phyloP scores from a whole-genome alignment of 2,888 invertebrate species.

The Aricia artaxerxes region DNA sequence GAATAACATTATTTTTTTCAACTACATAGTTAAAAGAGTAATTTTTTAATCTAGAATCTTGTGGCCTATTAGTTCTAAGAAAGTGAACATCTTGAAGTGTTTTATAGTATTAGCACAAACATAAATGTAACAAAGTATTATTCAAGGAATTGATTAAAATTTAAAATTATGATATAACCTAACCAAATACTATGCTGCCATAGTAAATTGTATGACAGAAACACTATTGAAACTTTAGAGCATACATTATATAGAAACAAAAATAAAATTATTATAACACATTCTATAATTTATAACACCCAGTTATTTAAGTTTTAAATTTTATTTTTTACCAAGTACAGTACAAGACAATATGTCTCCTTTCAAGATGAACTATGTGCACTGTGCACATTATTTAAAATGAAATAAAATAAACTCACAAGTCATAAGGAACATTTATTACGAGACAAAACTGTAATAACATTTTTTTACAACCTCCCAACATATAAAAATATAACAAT shows the following conservation, averaged over 20 bases:
- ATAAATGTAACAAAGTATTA: background rate
- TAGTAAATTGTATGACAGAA: background rate
- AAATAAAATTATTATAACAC: background rate
- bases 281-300: background rate
- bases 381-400: background rate
- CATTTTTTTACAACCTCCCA: background rate
- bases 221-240: background rate
- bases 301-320: too few relatives aligned
- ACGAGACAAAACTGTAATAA: background rate
- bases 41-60: background rate
- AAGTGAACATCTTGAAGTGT: background rate
- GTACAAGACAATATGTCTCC: background rate
- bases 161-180: background rate
- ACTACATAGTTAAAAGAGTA: background rate
- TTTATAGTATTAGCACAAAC: background rate
- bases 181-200: background rate
- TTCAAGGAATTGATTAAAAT: background rate
- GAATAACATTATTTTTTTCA: background rate
- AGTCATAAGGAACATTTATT: background rate
- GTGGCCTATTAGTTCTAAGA: background rate
- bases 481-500: background rate
- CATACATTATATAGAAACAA: too few relatives aligned
- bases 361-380: background rate
- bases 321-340: too few relatives aligned
- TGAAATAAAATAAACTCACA: background rate